A percentile compares a stretch with the other conserved stretches of the same genome.
Evolutionary conservation across 2,113 vertebrate genomes (phyloP).

Genomic region (Excalfactoria chinensis): DNA sequence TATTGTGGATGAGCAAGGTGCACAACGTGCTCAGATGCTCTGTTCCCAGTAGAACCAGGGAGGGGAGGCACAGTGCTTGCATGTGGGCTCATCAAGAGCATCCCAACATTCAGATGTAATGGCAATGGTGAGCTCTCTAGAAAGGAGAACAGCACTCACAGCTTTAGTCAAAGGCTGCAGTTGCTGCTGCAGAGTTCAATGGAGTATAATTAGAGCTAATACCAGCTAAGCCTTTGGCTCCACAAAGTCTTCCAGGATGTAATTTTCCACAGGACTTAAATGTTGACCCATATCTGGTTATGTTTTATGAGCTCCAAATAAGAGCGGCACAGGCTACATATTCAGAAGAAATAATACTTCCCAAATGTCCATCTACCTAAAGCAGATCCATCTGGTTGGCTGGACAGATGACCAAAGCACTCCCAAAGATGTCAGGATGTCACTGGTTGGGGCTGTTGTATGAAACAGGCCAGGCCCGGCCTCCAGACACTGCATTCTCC

Average conservation of each 20-base stretch:
- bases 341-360: slow-evolving; percentile 18
- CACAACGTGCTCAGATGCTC: rapidly evolving
- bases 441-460: background rate
- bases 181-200: background rate
- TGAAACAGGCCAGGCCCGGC: background rate
- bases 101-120: rapidly evolving
- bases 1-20: background rate
- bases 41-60: background rate
- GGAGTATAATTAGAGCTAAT: slow-evolving; percentile 49
- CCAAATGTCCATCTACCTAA: slow-evolving; percentile 31
- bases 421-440: background rate
- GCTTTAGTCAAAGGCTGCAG: background rate
- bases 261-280: slow-evolving; percentile 57
- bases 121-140: rapidly evolving
- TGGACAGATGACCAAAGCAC: slow-evolving; percentile 10
- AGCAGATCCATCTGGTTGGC: background rate
- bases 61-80: rapidly evolving
- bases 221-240: slow-evolving; percentile 49
- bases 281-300: slow-evolving; percentile 49
- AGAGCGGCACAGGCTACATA: background rate
- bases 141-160: background rate
- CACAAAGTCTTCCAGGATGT: slow-evolving; percentile 58
- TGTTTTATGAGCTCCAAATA: slow-evolving; percentile 58
- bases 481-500: background rate
- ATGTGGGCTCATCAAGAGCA: rapidly evolving